Evolutionary conservation across 1,140 invertebrate genomes (phyloP).

Genomic region (Phthorimaea operculella): DNA sequence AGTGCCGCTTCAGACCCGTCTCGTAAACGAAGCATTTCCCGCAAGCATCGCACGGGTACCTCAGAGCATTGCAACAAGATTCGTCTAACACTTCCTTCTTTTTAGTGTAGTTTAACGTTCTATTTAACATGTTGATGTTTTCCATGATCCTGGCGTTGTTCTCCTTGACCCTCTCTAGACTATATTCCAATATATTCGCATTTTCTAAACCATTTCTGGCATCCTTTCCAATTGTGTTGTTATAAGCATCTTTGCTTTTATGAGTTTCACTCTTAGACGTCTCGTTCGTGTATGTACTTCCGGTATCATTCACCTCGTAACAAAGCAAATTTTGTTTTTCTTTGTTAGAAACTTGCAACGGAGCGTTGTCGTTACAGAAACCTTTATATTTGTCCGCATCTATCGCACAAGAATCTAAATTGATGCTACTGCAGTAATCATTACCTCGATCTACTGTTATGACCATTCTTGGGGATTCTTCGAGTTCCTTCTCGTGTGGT

Average conservation of each 20-base stretch:
- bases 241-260: not conserved
- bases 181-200: conserved; percentile 50
- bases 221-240: not conserved
- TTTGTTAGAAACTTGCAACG: not conserved
- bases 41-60: conserved; percentile 46
- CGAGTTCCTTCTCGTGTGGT: conserved; percentile 30
- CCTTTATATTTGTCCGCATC: conserved; percentile 19
- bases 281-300: not conserved
- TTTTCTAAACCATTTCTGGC: not conserved
- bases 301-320: not conserved
- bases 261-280: not conserved
- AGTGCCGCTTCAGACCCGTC: conserved; percentile 49
- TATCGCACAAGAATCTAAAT: conserved; percentile 47
- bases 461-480: conserved; percentile 41
- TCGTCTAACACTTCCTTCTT: conserved; percentile 52
- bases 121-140: conserved; percentile 60
- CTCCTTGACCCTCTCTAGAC: conserved; percentile 58
- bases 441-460: conserved; percentile 43
- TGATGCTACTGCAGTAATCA: conserved; percentile 28
- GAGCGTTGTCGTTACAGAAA: not conserved
- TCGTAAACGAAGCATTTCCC: conserved; percentile 59
- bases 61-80: conserved; percentile 36
- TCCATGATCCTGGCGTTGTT: conserved; percentile 61
- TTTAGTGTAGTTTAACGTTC: conserved; percentile 55
- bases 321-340: not conserved